These are phyloP conservation scores for Trididemnum miniatum DNA, from an alignment of 23 tunicate genomes.

Conservation along the genomic window DNA sequence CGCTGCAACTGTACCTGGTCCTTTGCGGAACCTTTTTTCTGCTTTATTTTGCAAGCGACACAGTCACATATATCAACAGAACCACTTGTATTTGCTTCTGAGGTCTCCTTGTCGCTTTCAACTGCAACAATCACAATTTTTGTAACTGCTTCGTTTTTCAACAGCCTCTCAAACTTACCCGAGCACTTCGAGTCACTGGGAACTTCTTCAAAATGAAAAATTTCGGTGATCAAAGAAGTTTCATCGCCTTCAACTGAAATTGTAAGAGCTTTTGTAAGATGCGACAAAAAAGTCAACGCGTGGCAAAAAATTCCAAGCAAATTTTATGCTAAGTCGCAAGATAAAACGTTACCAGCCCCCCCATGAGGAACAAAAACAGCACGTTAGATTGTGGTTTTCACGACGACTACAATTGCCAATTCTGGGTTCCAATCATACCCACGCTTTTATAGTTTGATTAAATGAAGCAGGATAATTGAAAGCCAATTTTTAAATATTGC, in stretches of 20 bases:
- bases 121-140: neutral
- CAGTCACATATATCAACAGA: conserved; percentile 32
- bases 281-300: too few species aligned
- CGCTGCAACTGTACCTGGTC: neutral
- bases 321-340: too few species aligned
- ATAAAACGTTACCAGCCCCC: too few species aligned
- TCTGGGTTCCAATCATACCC: too few species aligned
- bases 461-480: too few species aligned
- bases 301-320: too few species aligned
- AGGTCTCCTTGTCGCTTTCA: neutral
- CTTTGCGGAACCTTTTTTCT: neutral
- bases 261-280: too few species aligned
- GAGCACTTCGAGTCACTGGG: neutral
- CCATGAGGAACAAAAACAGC: too few species aligned
- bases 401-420: too few species aligned
- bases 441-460: too few species aligned
- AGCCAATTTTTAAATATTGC: too few species aligned
- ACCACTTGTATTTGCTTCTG: neutral
- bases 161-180: neutral
- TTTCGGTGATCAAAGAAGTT: neutral
- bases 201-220: neutral
- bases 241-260: neutral
- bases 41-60: conserved; percentile 11
- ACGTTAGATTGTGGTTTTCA: too few species aligned
- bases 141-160: neutral